These are phyloP conservation scores for Hystrix cristata DNA, from an alignment of 2,113 vertebrate species.

Conservation along the genomic window DNA sequence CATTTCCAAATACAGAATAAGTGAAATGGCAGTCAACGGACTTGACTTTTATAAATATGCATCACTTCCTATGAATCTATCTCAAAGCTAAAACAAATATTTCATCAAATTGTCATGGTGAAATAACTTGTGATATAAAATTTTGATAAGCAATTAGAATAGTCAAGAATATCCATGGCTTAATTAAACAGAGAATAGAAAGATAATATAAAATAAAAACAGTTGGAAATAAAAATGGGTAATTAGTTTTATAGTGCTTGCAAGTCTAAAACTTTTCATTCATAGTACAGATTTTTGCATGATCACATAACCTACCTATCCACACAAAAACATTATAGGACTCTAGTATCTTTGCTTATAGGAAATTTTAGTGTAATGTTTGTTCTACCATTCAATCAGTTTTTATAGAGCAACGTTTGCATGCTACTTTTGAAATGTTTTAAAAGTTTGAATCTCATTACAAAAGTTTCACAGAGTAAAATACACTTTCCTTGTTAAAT, in stretches of 20 bases:
- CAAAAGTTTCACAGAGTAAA: background rate
- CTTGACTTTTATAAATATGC: constrained; percentile 4
- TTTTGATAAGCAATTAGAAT: background rate
- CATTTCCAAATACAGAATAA: background rate
- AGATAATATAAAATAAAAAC: background rate
- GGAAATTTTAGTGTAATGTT: background rate
- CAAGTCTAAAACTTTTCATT: background rate
- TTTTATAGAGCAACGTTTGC: background rate
- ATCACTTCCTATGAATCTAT: background rate
- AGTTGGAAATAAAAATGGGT: background rate
- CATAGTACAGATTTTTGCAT: background rate
- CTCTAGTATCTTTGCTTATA: background rate
- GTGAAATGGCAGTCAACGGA: background rate
- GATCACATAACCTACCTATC: background rate
- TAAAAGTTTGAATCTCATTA: constrained; percentile 4
- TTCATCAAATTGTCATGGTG: background rate
- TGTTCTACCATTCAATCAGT: background rate
- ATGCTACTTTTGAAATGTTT: background rate
- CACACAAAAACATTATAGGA: background rate
- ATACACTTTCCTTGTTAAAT: background rate
- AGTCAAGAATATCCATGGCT: background rate
- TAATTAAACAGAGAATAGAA: background rate
- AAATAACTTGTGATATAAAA: background rate
- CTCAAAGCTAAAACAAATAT: background rate
- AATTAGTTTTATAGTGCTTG: background rate